These are phyloP conservation scores for Pogonognathellus flavescens DNA, from an alignment of 1,140 invertebrate species.

Conservation along the genomic window DNA sequence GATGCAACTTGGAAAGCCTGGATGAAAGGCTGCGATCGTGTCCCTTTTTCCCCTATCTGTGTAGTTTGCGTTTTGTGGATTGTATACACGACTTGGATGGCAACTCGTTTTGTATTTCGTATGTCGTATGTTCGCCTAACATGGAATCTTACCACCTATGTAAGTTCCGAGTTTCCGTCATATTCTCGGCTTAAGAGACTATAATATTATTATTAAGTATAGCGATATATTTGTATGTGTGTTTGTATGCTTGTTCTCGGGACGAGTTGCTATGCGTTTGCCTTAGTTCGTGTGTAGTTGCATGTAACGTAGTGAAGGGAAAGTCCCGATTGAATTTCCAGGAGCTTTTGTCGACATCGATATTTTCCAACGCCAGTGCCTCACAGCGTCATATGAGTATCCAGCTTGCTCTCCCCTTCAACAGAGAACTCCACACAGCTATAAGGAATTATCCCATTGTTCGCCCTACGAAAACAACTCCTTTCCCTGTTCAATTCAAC, in stretches of 20 bases:
- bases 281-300: not conserved
- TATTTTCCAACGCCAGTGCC: constrained; percentile 42
- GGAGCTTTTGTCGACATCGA: constrained; percentile 20
- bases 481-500: constrained; percentile 39
- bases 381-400: constrained; percentile 9
- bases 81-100: too few relatives aligned
- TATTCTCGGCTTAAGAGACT: too few relatives aligned
- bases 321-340: constrained; percentile 26
- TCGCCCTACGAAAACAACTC: constrained; percentile 44
- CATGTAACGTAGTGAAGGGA: not conserved
- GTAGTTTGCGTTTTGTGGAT: too few relatives aligned
- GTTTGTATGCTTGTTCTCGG: too few relatives aligned
- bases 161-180: too few relatives aligned
- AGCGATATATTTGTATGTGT: not conserved
- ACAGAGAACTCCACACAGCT: constrained; percentile 35
- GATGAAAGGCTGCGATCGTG: too few relatives aligned
- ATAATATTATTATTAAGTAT: not conserved
- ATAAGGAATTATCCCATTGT: constrained; percentile 42
- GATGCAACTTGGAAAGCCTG: too few relatives aligned
- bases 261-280: too few relatives aligned
- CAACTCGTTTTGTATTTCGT: too few relatives aligned
- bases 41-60: too few relatives aligned
- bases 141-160: too few relatives aligned
- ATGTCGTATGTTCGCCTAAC: too few relatives aligned
- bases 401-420: constrained; percentile 10